A percentile compares a stretch with the other conserved stretches of the same genome.
Evolutionary conservation across 2,113 vertebrate species (phyloP).

Genomic region (Calonectris borealis): DNA sequence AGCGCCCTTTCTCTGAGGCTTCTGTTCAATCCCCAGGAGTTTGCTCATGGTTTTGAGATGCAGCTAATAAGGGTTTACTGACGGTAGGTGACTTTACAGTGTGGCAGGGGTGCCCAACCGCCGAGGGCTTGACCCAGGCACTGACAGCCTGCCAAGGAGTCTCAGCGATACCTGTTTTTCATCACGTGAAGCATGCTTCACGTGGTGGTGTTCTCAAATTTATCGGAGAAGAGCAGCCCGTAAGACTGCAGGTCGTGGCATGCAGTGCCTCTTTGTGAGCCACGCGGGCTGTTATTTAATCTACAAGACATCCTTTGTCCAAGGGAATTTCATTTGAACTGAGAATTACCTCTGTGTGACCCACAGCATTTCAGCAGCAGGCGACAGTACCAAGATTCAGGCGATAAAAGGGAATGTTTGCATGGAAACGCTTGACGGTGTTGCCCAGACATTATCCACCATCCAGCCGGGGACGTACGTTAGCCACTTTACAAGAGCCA

Average conservation of each 20-base stretch:
- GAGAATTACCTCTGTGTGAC: background rate
- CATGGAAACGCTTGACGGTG: fast-evolving
- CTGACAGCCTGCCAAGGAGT: background rate
- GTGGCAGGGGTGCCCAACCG: fast-evolving
- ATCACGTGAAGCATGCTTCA: fast-evolving
- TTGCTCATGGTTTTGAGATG: background rate
- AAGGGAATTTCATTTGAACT: background rate
- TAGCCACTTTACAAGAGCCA: background rate
- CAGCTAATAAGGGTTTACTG: background rate
- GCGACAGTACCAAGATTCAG: background rate
- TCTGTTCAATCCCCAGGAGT: no score
- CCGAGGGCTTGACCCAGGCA: background rate
- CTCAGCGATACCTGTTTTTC: background rate
- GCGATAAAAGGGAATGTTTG: fast-evolving
- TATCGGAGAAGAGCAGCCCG: background rate
- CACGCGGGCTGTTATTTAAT: background rate
- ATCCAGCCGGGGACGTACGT: background rate
- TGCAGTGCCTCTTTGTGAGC: background rate
- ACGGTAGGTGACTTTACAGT: background rate
- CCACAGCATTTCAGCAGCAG: background rate
- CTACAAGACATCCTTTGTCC: background rate
- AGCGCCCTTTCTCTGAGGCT: background rate
- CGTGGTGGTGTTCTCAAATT: background rate
- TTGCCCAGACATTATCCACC: background rate
- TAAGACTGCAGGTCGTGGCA: background rate